Evolutionary conservation across 1,140 invertebrate species (phyloP).

Genomic region (Drosophila littoralis): DNA sequence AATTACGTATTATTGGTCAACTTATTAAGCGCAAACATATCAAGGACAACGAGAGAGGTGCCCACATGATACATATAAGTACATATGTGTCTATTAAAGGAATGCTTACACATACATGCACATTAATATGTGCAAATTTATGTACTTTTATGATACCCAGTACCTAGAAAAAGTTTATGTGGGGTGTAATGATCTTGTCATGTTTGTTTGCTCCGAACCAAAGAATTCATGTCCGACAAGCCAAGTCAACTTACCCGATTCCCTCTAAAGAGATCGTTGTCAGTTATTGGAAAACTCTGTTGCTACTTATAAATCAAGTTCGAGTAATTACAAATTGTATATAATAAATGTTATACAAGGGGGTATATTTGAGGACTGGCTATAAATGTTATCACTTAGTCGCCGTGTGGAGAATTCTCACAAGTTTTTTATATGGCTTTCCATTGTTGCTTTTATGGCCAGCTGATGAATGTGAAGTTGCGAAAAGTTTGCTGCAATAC

Average conservation of each 20-base stretch:
- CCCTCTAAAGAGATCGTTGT: too few relatives aligned
- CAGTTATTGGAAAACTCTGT: too few relatives aligned
- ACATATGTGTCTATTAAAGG: slow-evolving; percentile 63
- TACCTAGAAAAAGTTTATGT: not conserved
- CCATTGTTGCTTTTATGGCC: slow-evolving; percentile 59
- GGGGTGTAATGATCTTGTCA: too few relatives aligned
- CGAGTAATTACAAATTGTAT: too few relatives aligned
- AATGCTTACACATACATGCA: slow-evolving; percentile 32
- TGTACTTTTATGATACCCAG: slow-evolving; percentile 15
- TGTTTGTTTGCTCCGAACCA: too few relatives aligned
- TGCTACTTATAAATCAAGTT: too few relatives aligned
- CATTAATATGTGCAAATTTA: slow-evolving; percentile 10
- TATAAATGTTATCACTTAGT: not conserved
- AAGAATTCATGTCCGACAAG: too few relatives aligned
- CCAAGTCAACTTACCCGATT: too few relatives aligned
- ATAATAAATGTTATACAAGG: too few relatives aligned
- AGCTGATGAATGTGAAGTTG: slow-evolving; percentile 71
- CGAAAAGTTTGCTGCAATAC: slow-evolving; percentile 62
- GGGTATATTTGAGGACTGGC: not conserved
- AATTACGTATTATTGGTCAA: slow-evolving; percentile 52
- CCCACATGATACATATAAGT: slow-evolving; percentile 44
- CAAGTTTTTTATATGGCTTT: slow-evolving; percentile 26
- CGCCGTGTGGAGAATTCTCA: not conserved
- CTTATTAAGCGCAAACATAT: slow-evolving; percentile 37
- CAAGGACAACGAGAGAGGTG: slow-evolving; percentile 41